Evolutionary conservation across 2,888 invertebrate species (phyloP).

Genomic region (Argynnis bischoffii): DNA sequence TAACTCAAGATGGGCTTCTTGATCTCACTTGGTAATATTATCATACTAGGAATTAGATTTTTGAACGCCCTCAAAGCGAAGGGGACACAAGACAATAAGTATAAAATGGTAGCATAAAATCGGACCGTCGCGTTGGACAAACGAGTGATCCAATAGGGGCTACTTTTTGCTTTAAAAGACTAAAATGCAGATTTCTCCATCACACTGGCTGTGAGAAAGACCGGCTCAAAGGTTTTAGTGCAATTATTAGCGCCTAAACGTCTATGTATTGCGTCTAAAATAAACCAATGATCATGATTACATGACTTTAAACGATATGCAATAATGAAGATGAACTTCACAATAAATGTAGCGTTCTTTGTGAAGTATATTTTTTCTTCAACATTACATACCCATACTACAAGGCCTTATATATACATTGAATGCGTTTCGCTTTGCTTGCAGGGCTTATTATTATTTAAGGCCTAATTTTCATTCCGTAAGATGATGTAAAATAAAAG

Average conservation of each 20-base stretch:
- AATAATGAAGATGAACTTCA: not conserved
- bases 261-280: conserved; percentile 25
- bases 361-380: not conserved
- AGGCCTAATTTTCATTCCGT: too few relatives aligned
- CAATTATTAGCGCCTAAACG: conserved; percentile 38
- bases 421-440: too few relatives aligned
- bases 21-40: conserved; percentile 22
- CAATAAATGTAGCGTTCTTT: not conserved
- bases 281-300: conserved; percentile 20
- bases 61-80: conserved; percentile 34
- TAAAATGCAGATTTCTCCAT: conserved; percentile 44
- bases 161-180: conserved; percentile 46
- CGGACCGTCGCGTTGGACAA: conserved; percentile 45
- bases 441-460: too few relatives aligned
- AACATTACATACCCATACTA: too few relatives aligned
- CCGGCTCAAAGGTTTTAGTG: conserved; percentile 40
- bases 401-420: too few relatives aligned
- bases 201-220: conserved; percentile 39
- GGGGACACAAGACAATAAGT: conserved; percentile 43
- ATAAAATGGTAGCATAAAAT: conserved; percentile 46
- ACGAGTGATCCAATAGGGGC: conserved; percentile 47
- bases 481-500: not conserved
- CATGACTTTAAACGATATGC: conserved; percentile 11
- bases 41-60: conserved; percentile 27
- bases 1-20: not conserved